Percentiles rank a stretch among this genome's conserved stretches.
Conservation (phyloP, 64 coral and sea anemone genomes). For the Anthopleura sola region DNA sequence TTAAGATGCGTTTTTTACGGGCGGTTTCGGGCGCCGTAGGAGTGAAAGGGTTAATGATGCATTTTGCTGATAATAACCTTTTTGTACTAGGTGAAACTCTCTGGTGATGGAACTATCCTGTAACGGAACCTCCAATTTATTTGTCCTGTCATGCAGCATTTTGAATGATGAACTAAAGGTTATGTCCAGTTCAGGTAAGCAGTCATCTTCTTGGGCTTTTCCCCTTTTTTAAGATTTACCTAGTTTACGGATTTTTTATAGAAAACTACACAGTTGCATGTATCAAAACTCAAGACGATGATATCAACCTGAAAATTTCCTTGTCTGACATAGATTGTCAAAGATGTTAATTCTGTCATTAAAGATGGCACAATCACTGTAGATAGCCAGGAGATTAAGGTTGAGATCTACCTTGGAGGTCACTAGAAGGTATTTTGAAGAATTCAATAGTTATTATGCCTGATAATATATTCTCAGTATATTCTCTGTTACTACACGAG, state of each 20-base stretch:
- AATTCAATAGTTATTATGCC: too few relatives aligned
- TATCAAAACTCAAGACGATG: not conserved
- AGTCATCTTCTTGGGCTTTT: not conserved
- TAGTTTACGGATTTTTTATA: not conserved
- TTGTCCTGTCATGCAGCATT: constrained; percentile 10
- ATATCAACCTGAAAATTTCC: not conserved
- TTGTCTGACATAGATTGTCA: not conserved
- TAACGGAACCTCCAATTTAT: not conserved
- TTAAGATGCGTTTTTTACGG: too few relatives aligned
- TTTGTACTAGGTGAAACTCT: constrained; percentile 7
- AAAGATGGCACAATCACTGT: not conserved
- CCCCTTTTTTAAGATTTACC: not conserved
- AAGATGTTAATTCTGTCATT: not conserved
- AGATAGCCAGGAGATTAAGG: constrained; percentile 1
- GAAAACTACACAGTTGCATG: not conserved
- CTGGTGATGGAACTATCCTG: too few relatives aligned
- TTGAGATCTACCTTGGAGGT: constrained; percentile 33
- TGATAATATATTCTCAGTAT: not conserved
- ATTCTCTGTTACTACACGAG: too few relatives aligned
- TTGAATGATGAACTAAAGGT: not conserved
- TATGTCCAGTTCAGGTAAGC: constrained; percentile 7
- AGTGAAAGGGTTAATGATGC: too few relatives aligned
- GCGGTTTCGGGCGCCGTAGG: too few relatives aligned
- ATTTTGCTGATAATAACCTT: not conserved
- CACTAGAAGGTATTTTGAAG: constrained; percentile 20